Base-by-base conservation (phyloP, 2,888 invertebrate species). In the Oscheius myriophilus region DNA sequence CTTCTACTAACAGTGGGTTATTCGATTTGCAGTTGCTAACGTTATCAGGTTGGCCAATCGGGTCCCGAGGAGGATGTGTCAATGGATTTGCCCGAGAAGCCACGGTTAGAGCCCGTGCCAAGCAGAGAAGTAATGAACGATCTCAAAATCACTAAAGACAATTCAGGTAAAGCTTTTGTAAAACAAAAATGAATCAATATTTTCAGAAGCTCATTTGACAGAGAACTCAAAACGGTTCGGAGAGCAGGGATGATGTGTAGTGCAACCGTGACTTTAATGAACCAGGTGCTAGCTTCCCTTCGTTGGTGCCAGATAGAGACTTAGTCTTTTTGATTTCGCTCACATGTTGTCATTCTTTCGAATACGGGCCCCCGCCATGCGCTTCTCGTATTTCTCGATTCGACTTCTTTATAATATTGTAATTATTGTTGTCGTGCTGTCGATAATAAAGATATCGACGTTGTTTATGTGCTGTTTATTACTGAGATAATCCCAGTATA, bases 1-100 rank as follows among this genome's bases (percentile, higher is more conserved):
- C 62, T 82, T 9, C 65, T 82, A 14, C 51, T 80, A n/a, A 75
- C 78, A 23, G 79, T 79, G 23, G 66, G 69, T 65, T 26, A 3
- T 16, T 49, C 18, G 12, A 23, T 49, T 45, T 46, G 25, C 26
- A 33, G 11, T 18, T 39, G 12, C 18, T 11, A 58, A 43, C 42
- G 43, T 33, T 25, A n/a, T 61, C 33, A 61, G 61, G 61, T 61
- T 11, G 61, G 61, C 14, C 25, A 49, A 61, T 45, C 61, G 49
- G 61, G 61, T 46, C 61, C 61, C 61, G 61, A 46, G 33, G 39
- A 61, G 46, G 61, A 61, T 39, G 61, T 46, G 25, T 61, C 61
- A 46, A 61, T 61, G 33, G 33, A 33, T 33, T 33, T 33, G 33
- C 33, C 33, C 3, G 33, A 33, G 33, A 33, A 33, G 61, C 61